These are phyloP conservation scores for Dallia pectoralis DNA, from an alignment of 2,797 vertebrate species.

Conservation along the genomic window DNA sequence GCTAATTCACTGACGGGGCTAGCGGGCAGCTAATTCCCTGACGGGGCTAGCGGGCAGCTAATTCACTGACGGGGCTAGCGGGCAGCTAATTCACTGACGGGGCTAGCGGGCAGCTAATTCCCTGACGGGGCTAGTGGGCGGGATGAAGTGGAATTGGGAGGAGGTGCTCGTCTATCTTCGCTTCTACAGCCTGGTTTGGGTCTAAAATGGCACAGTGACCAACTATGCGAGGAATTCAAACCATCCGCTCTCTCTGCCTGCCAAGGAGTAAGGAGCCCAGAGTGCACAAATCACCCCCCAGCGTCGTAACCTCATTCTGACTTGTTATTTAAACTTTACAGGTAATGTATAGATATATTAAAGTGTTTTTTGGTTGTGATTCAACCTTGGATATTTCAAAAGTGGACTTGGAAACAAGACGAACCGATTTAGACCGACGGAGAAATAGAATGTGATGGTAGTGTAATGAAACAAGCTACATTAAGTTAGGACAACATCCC, in stretches of 20 bases:
- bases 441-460: too few relatives aligned
- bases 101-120: slow-evolving; percentile 40
- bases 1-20: slow-evolving; percentile 36
- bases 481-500: too few relatives aligned
- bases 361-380: too few relatives aligned
- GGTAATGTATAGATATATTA: too few relatives aligned
- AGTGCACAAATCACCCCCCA: slow-evolving; percentile 51
- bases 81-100: slow-evolving; percentile 38
- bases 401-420: neutral
- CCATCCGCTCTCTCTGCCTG: slow-evolving; percentile 59
- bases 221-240: slow-evolving; percentile 78
- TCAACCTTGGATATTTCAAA: neutral
- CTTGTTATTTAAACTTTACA: too few relatives aligned
- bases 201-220: slow-evolving; percentile 78
- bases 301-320: slow-evolving; percentile 63
- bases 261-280: slow-evolving; percentile 55
- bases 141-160: slow-evolving; percentile 21
- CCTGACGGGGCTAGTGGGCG: slow-evolving; percentile 20
- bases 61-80: slow-evolving; percentile 28
- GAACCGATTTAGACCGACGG: too few relatives aligned
- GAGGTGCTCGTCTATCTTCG: slow-evolving; percentile 33
- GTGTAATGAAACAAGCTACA: too few relatives aligned
- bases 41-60: slow-evolving; percentile 27
- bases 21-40: slow-evolving; percentile 39
- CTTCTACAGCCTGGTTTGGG: slow-evolving; percentile 63